Conservation (phyloP, 2,797 vertebrate species). For the Phyllotis vaccarum region DNA sequence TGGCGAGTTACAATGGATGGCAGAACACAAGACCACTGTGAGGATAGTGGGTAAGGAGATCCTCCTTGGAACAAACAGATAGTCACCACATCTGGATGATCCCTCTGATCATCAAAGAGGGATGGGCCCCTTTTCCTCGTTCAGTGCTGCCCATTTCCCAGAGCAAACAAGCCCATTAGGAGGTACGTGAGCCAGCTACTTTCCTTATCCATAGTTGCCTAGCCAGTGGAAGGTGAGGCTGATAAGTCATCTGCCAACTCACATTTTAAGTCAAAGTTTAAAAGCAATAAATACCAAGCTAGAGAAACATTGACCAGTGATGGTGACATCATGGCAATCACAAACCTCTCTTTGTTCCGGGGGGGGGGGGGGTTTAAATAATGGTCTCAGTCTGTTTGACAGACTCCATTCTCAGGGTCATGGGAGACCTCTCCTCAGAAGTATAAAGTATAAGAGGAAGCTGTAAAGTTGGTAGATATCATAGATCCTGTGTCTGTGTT, state of each 20-base stretch:
- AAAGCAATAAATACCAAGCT: conserved; percentile 67
- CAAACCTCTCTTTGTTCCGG: conserved; percentile 53
- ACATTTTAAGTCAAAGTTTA: conserved; percentile 63
- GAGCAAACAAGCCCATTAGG: not conserved
- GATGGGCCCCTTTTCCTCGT: not conserved
- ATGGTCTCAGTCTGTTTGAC: conserved; percentile 23
- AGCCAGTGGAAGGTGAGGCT: not conserved
- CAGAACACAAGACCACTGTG: not conserved
- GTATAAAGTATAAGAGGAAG: not conserved
- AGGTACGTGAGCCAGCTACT: not conserved
- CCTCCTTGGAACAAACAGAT: not conserved
- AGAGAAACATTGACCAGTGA: conserved; percentile 72
- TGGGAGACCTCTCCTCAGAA: not conserved
- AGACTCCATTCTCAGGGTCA: not conserved
- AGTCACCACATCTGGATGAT: not conserved
- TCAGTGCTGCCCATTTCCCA: not conserved
- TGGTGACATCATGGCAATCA: conserved; percentile 28
- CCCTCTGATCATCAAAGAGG: not conserved
- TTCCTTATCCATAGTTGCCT: not conserved
- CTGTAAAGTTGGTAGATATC: not conserved
- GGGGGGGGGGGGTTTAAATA: not conserved
- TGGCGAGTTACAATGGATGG: not conserved
- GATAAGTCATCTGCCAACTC: conserved; percentile 22
- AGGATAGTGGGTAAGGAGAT: not conserved
- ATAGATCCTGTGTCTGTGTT: not conserved